Base-by-base conservation (phyloP, 1,140 invertebrate species). In the Drosophila bifasciata region DNA sequence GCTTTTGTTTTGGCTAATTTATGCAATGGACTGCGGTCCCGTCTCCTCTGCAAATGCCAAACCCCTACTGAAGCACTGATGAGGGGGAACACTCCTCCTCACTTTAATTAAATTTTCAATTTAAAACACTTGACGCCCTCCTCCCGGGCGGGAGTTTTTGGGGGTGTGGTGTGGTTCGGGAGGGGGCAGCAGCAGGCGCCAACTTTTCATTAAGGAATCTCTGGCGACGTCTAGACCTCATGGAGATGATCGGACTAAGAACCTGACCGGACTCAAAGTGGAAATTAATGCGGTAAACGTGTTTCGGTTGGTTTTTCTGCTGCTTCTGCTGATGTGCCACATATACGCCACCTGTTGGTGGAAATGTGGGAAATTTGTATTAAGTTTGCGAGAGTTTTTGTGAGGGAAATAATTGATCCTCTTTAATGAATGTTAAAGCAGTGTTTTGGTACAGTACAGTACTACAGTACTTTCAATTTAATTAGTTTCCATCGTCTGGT, bases 61-160 rank as follows among this genome's bases (percentile, higher is more conserved):
- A 50, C 9, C 21, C 25, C 45, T 28, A 25, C 46, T 11, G n/a
- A 25, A 25, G 36, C 41, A 21, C 19, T 21, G 6, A 19, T 3
- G 15, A 49, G 48, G 17, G 19, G 50, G 13, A 19, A 15, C 58
- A 50, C 28, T 56, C 11, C 32, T 11, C 32, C 32, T 13, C 28
- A 83, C 79, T 83, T 76, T 79, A 88, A 86, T 86, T 88, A 86
- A 86, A 83, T 86, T 86, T 86, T 69, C 64, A 79, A 79, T 83
- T 75, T 83, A 63, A 81, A 70, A 67, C 74, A 81, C 78, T 81
- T 77, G 71, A 70, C 53, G 70, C 76, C 76, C 50, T 70, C 13
- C 23, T 11, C n/a, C 15, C 23, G 2, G n/a, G 11, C 2, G 15
- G 1, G 46, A 17, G 25, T 41, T 9, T 32, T 3, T 36, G 9